phyloP scores from a whole-genome alignment of 2,113 vertebrate species.

The Falcunculus frontatus region DNA sequence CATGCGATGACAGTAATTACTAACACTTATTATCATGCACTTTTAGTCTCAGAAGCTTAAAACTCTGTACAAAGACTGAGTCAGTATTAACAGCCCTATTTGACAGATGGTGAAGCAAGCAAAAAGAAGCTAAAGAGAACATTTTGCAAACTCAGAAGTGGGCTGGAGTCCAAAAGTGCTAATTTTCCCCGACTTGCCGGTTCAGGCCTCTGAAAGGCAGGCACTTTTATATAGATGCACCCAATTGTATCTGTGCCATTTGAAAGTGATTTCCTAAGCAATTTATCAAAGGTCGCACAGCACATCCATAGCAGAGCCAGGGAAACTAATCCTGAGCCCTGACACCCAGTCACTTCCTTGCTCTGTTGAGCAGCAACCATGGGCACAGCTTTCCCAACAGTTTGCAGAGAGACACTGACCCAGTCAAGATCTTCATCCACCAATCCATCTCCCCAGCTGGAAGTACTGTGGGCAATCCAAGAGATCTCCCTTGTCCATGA shows the following conservation, averaged over 20 bases:
- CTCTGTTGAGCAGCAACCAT: background rate
- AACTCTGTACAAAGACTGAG: conserved; percentile 3
- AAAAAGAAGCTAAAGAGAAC: conserved; percentile 18
- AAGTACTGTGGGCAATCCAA: background rate
- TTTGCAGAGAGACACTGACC: background rate
- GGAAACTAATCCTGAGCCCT: background rate
- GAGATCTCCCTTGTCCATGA: background rate
- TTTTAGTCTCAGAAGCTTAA: conserved; percentile 19
- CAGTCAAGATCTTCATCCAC: background rate
- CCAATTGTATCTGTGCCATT: background rate
- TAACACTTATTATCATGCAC: background rate
- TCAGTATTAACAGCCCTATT: conserved; percentile 5
- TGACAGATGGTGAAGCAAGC: conserved; percentile 50
- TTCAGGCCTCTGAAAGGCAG: background rate
- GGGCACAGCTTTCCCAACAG: background rate
- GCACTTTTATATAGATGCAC: background rate
- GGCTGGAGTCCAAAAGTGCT: conserved; percentile 21
- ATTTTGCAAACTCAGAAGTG: conserved; percentile 39
- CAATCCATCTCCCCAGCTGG: background rate
- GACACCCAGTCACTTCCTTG: background rate
- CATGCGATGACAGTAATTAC: background rate
- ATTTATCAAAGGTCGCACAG: background rate
- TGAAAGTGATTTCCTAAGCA: conserved; percentile 20
- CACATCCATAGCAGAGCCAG: background rate
- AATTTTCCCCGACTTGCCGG: background rate